Percentiles rank a stretch among this genome's conserved stretches.
These are phyloP conservation scores for Norana najaformis DNA, from an alignment of 2,888 invertebrate genomes.

Conservation along the genomic window DNA sequence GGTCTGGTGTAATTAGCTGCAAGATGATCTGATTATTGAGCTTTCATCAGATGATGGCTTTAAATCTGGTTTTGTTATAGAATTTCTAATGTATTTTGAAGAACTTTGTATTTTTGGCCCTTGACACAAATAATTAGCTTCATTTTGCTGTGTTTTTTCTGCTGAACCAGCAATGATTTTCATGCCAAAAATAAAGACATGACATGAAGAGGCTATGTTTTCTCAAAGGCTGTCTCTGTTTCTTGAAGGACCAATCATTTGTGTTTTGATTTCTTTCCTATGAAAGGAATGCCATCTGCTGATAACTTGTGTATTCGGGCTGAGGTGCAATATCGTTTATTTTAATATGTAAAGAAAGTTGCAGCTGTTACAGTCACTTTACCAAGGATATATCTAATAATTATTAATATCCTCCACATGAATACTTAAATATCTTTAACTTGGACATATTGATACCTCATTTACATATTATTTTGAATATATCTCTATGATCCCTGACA, in stretches of 20 bases:
- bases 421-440: neutral
- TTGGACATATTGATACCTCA: neutral
- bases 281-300: neutral
- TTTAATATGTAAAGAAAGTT: neutral
- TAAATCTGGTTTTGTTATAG: neutral
- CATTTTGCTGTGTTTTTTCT: too few relatives aligned
- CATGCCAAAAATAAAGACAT: too few relatives aligned
- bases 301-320: neutral
- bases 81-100: too few relatives aligned
- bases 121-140: too few relatives aligned
- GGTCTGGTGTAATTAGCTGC: neutral
- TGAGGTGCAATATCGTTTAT: neutral
- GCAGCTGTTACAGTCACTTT: neutral
- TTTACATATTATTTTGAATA: neutral
- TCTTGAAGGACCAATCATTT: neutral
- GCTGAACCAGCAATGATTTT: neutral
- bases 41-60: neutral
- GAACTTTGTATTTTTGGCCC: too few relatives aligned
- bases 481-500: neutral
- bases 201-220: neutral
- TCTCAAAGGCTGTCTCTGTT: neutral
- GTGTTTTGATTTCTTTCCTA: too few relatives aligned
- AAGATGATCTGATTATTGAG: neutral
- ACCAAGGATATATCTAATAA: neutral
- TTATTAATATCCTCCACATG: neutral